Evolutionary conservation across 2,888 invertebrate genomes (phyloP).

Genomic region (Gandaritis pyraliata): DNA sequence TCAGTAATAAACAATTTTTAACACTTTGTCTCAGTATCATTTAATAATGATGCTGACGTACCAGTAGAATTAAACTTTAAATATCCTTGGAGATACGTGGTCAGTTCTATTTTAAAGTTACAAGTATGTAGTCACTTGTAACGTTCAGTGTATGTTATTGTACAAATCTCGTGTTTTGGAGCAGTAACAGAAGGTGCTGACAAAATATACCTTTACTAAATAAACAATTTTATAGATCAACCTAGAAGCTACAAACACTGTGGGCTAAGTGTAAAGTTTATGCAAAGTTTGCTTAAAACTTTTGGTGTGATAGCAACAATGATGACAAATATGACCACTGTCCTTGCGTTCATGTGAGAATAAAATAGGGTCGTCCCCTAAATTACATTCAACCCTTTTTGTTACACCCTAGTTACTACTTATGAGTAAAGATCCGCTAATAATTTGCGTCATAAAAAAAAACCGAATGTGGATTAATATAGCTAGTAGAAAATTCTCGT

Average conservation of each 20-base stretch:
- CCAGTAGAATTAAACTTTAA: constrained; percentile 7
- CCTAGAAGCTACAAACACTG: constrained; percentile 2
- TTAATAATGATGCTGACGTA: too few species aligned
- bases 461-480: constrained; percentile 34
- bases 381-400: constrained; percentile 73
- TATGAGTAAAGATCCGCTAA: constrained; percentile 54
- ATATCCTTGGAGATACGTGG: constrained; percentile 44
- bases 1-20: too few species aligned
- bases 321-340: constrained; percentile 43
- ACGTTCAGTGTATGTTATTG: constrained; percentile 38
- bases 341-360: constrained; percentile 50
- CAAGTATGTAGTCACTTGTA: constrained; percentile 40
- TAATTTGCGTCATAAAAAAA: constrained; percentile 53
- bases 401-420: constrained; percentile 70
- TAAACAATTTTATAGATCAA: neutral
- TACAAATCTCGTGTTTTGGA: constrained; percentile 32
- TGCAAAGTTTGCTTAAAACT: constrained; percentile 12
- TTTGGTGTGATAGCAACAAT: constrained; percentile 16
- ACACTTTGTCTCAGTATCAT: too few species aligned
- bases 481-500: constrained; percentile 39
- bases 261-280: constrained; percentile 4
- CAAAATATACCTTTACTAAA: constrained; percentile 3
- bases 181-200: constrained; percentile 9
- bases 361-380: constrained; percentile 65
- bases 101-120: constrained; percentile 45